These are phyloP conservation scores for Phycodurus eques DNA, from an alignment of 2,113 vertebrate species.

Conservation along the genomic window DNA sequence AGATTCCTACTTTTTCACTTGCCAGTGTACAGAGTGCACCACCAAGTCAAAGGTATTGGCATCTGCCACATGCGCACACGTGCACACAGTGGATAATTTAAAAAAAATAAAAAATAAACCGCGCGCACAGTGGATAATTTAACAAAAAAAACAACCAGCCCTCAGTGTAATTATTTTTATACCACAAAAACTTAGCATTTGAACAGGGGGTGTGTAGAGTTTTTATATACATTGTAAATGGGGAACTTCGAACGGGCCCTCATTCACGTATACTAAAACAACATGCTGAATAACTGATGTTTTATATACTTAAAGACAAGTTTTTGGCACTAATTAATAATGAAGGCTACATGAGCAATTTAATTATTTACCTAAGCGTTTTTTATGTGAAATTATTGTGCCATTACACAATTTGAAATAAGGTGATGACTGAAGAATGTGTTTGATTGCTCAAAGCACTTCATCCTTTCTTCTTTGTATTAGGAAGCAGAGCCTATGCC, in stretches of 20 bases:
- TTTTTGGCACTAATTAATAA: not conserved
- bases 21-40: constrained; percentile 86
- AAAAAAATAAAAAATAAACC: no score
- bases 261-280: no score
- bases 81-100: not conserved
- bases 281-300: no score
- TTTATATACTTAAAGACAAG: not conserved
- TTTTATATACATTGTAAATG: no score
- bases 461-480: not conserved
- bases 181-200: no score
- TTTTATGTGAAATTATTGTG: not conserved
- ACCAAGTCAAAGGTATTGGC: constrained; percentile 83
- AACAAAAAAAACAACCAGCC: no score
- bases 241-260: no score
- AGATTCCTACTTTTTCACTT: constrained; percentile 92
- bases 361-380: not conserved
- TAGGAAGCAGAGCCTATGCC: not conserved
- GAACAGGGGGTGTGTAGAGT: no score
- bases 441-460: not conserved
- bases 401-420: not conserved
- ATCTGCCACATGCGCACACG: not conserved
- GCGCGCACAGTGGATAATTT: not conserved
- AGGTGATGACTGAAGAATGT: not conserved
- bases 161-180: no score
- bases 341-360: not conserved